Base-by-base conservation (phyloP, 2,797 vertebrate species). In the Enteromius viviparus region DNA sequence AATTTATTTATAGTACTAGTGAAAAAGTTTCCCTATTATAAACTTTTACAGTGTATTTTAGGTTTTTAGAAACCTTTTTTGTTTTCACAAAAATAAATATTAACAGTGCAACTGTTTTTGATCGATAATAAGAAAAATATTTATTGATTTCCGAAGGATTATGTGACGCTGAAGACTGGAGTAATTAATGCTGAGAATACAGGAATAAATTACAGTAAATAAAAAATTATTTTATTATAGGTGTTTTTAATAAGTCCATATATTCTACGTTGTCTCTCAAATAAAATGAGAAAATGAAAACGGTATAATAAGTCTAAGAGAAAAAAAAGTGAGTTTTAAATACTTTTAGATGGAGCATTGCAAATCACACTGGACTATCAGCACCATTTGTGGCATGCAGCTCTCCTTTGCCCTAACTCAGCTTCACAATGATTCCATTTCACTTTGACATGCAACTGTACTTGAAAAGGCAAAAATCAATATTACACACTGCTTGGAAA, bases 381-480 rank as follows among this genome's bases (percentile, higher is more conserved):
- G n/a, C 11, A 11, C 51, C 23, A 26, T 80, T 45, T 70, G 17
- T 32, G 55, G 53, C 51, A 47, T 26, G 7, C 29, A 8, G 34
- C 37, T 58, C 21, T 17, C 60, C 60, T 53, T 29, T 53, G 23
- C 47, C 21, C 49, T 75, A 8, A 58, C 49, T 37, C 37, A 60
- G 55, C 34, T 45, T 70, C 51, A 58, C 23, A 80, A 45, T 45
- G 9, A 70, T 60, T 58, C 26, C 21, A 86, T 89, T 90, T 87
- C 80, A 11, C 37, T 71, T 60, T 71, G 51, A n/a, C 29, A n/a
- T 34, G 37, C 34, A 21, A n/a, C 51, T 17, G 19, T 14, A 55
- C 14, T n/a, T 75, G 34, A 60, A 55, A 80, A 79, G 34, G 49
- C 47, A 79, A 70, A 53, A 71, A 21, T 80, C 53, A 42, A 80